These are phyloP conservation scores for Habropoda laboriosa DNA, from an alignment of 1,140 invertebrate species.

Conservation along the genomic window DNA sequence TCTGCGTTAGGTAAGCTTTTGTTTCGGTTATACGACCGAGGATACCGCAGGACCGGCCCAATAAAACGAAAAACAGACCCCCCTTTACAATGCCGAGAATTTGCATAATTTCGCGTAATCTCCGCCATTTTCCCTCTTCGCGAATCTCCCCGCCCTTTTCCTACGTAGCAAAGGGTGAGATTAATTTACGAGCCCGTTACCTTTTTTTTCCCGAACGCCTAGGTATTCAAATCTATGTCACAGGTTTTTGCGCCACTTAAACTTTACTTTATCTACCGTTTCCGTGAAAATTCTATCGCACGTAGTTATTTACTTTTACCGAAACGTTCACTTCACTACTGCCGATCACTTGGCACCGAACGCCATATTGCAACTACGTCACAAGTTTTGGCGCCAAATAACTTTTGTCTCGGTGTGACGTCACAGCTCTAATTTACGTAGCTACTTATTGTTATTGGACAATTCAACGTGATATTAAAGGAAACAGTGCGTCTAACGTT, in stretches of 20 bases:
- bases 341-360: no score
- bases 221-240: slow-evolving; percentile 17
- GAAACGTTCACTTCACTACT: no score
- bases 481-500: background rate
- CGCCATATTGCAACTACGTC: no score
- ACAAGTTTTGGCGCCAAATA: no score
- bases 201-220: slow-evolving; percentile 31
- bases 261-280: no score
- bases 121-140: slow-evolving; percentile 77
- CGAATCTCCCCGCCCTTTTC: slow-evolving; percentile 36
- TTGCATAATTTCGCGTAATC: slow-evolving; percentile 83
- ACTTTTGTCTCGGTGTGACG: no score
- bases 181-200: slow-evolving; percentile 58
- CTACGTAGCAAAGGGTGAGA: slow-evolving; percentile 26
- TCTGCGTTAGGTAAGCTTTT: slow-evolving; percentile 80
- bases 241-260: slow-evolving; percentile 10
- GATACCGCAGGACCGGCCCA: slow-evolving; percentile 72
- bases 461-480: no score
- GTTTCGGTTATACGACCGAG: slow-evolving; percentile 80
- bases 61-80: slow-evolving; percentile 81
- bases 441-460: no score
- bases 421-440: no score
- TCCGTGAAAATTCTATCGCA: no score
- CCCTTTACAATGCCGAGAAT: slow-evolving; percentile 79
- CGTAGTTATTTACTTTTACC: no score